phyloP scores from a whole-genome alignment of 2,888 invertebrate genomes.

The Pseudococcus viburni region DNA sequence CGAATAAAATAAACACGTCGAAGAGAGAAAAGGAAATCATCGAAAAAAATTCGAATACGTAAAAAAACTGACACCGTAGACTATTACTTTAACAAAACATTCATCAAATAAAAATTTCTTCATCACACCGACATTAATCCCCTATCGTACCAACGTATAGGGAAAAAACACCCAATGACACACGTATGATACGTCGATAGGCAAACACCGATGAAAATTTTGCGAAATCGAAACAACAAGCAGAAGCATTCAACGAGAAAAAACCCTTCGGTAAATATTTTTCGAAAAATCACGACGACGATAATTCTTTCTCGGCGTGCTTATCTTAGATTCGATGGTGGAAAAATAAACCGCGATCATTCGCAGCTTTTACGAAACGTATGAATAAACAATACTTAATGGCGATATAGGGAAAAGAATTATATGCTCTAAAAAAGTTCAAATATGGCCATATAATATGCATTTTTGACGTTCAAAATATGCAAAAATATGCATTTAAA shows the following conservation, averaged over 20 bases:
- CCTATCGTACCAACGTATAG: background rate
- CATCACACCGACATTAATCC: background rate
- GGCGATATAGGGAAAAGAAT: too few species aligned
- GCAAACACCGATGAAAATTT: background rate
- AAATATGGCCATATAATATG: too few species aligned
- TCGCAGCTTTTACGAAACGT: background rate
- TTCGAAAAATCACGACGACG: background rate
- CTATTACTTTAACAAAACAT: background rate
- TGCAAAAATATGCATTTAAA: too few species aligned
- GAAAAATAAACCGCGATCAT: background rate
- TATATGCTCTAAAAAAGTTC: too few species aligned
- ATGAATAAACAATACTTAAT: background rate
- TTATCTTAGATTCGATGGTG: background rate
- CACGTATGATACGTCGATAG: background rate
- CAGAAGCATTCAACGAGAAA: background rate
- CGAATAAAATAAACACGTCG: background rate
- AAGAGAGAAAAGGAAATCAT: background rate
- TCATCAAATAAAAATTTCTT: constrained; percentile 17
- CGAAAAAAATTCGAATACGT: background rate
- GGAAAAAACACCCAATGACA: background rate
- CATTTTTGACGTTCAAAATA: too few species aligned
- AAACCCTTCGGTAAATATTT: constrained; percentile 13
- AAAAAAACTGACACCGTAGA: background rate
- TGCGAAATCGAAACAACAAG: background rate
- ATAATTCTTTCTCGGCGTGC: constrained; percentile 4